Percentiles rank a stretch among this genome's conserved stretches.
These are phyloP conservation scores for Camelus dromedarius DNA, from an alignment of 2,113 vertebrate genomes.

Conservation along the genomic window DNA sequence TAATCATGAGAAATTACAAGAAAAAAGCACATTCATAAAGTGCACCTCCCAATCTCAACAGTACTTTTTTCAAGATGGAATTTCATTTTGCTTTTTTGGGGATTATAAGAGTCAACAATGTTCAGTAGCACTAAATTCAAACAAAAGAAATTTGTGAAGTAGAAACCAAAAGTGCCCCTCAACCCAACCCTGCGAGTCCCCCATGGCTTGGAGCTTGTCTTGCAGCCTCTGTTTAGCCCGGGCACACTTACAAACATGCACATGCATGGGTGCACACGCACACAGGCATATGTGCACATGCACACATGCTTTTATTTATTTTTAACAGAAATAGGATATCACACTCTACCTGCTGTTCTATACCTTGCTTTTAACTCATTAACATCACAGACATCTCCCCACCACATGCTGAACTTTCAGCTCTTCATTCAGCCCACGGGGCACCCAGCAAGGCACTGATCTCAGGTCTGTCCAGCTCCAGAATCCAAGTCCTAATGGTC, in stretches of 20 bases:
- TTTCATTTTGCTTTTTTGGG: slow-evolving; percentile 19
- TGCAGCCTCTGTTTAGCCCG: neutral
- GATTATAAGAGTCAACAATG: neutral
- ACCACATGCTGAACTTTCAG: neutral
- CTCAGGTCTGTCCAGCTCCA: neutral
- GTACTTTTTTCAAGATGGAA: slow-evolving; percentile 26
- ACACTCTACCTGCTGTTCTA: neutral
- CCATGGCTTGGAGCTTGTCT: neutral
- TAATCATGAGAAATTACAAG: slow-evolving; percentile 31
- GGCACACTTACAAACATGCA: neutral
- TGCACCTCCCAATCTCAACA: neutral
- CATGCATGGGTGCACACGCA: rapidly evolving
- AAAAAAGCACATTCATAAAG: neutral
- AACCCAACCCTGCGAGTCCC: neutral
- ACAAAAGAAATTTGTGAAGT: neutral
- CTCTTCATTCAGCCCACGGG: neutral
- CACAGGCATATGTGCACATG: neutral
- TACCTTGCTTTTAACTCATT: neutral
- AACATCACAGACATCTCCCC: neutral
- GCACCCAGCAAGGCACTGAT: neutral
- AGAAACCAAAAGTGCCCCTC: neutral
- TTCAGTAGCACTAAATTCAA: neutral
- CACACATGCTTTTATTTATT: neutral
- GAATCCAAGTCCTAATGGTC: neutral
- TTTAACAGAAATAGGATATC: neutral